These are phyloP conservation scores for Steatocranus sp. DNA, from an alignment of 2,797 vertebrate genomes.

Conservation along the genomic window DNA sequence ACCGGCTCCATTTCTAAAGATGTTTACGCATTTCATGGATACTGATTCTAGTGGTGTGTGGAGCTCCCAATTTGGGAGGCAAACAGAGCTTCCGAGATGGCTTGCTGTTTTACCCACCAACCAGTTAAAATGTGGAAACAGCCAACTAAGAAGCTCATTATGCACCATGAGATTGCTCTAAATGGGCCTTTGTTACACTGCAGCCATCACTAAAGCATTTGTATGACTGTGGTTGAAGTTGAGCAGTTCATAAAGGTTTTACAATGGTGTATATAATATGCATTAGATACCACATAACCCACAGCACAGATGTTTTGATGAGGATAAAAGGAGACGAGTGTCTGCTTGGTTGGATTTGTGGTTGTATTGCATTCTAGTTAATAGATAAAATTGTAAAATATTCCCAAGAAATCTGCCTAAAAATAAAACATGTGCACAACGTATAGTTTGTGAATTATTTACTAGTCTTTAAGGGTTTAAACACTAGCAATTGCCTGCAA, in stretches of 20 bases:
- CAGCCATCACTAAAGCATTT: constrained; percentile 20
- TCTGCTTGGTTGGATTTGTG: neutral
- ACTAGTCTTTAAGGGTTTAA: neutral
- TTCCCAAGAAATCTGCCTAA: neutral
- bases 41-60: constrained; percentile 9
- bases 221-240: constrained; percentile 28
- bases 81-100: constrained; percentile 14
- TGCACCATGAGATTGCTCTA: neutral
- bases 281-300: constrained; percentile 16
- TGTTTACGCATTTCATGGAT: constrained; percentile 48
- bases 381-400: neutral
- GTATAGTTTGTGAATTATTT: neutral
- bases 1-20: constrained; percentile 37
- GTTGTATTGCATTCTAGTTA: neutral
- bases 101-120: neutral
- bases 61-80: neutral
- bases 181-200: constrained; percentile 36
- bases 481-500: rapidly evolving
- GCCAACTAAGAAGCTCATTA: constrained; percentile 36
- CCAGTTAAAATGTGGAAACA: constrained; percentile 21
- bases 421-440: neutral
- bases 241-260: constrained; percentile 28
- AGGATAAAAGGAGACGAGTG: neutral
- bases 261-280: constrained; percentile 4
- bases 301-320: constrained; percentile 8